phyloP scores from a whole-genome alignment of 2,797 vertebrate species.

The Tamandua tetradactyla region DNA sequence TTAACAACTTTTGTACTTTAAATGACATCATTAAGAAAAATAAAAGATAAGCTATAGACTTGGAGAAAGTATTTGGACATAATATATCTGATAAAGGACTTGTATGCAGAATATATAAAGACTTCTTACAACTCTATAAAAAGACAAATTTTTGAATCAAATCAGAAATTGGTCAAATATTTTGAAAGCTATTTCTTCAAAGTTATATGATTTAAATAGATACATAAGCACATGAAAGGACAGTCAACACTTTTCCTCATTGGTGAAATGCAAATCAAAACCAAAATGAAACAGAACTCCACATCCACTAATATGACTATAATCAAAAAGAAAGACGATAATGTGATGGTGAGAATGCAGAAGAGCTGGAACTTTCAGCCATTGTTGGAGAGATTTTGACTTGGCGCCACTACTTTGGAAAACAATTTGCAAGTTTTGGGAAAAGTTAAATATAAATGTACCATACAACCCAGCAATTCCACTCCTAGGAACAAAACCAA shows the following conservation, averaged over 20 bases:
- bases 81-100: constrained; percentile 1
- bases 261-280: constrained; percentile 34
- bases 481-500: constrained; percentile 21
- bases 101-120: background rate
- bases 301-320: background rate
- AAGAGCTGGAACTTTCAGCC: background rate
- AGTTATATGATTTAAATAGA: background rate
- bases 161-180: constrained; percentile 4
- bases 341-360: background rate
- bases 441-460: background rate
- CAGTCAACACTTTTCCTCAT: background rate
- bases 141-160: constrained; percentile 33
- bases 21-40: constrained; percentile 14
- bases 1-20: constrained; percentile 10
- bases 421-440: constrained; percentile 3
- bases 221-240: background rate
- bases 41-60: background rate
- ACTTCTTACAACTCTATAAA: background rate
- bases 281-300: background rate
- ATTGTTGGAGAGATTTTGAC: background rate
- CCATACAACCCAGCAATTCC: background rate
- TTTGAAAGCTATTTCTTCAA: background rate
- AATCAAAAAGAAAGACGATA: constrained; percentile 7
- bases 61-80: background rate
- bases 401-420: background rate